These are phyloP conservation scores for Pegea sp. DNA, from an alignment of 23 tunicate species.

Conservation along the genomic window DNA sequence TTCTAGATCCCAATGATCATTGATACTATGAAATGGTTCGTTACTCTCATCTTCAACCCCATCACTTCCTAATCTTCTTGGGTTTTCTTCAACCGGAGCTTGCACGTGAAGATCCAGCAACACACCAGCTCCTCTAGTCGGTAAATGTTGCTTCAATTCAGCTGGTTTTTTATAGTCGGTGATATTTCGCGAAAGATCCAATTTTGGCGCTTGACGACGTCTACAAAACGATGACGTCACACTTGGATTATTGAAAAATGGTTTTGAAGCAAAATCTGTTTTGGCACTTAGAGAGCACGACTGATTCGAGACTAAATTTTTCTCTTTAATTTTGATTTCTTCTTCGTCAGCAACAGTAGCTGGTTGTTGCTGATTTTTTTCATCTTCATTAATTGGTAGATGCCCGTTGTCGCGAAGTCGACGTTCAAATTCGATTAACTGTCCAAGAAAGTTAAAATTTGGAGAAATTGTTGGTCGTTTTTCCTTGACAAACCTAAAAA, in stretches of 20 bases:
- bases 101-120: constrained; percentile 52
- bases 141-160: background rate
- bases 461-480: constrained; percentile 93
- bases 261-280: constrained; percentile 2
- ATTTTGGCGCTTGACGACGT: constrained; percentile 37
- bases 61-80: constrained; percentile 80
- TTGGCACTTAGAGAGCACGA: constrained; percentile 1
- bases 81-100: constrained; percentile 14
- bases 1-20: constrained; percentile 1
- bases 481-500: constrained; percentile 67
- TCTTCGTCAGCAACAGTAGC: background rate
- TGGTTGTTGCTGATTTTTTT: background rate
- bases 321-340: background rate
- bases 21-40: background rate
- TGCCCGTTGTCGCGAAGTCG: constrained; percentile 17
- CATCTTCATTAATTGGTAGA: too few species aligned
- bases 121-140: constrained; percentile 26
- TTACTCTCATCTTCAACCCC: constrained; percentile 40
- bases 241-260: too few species aligned
- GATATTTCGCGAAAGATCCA: constrained; percentile 6
- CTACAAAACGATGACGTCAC: constrained; percentile 52
- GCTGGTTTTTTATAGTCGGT: background rate
- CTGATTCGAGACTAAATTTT: background rate
- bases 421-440: constrained; percentile 71
- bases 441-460: constrained; percentile 87